A percentile compares a stretch with the other conserved stretches of the same genome.
These are phyloP conservation scores for Neosalanx taihuensis DNA, from an alignment of 2,797 vertebrate genomes.

Conservation along the genomic window DNA sequence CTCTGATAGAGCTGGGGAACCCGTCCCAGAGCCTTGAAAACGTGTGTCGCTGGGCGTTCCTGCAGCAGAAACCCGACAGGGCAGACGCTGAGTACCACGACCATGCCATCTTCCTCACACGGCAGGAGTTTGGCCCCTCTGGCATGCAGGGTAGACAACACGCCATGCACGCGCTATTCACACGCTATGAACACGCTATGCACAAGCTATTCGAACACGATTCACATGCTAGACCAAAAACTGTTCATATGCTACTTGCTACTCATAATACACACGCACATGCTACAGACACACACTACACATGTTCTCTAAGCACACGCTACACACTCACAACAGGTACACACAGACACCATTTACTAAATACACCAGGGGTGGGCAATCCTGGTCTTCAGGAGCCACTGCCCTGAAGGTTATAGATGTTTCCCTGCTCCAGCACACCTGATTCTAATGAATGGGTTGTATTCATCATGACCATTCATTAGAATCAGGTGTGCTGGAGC, in stretches of 20 bases:
- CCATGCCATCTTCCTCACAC: slow-evolving; percentile 92
- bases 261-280: background rate
- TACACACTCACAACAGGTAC: slow-evolving; percentile 6
- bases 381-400: no score
- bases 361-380: no score
- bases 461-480: no score
- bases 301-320: background rate
- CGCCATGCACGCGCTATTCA: background rate
- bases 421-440: no score
- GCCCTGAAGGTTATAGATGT: no score
- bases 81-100: slow-evolving; percentile 86
- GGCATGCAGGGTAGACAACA: slow-evolving; percentile 89
- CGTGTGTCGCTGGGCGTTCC: slow-evolving; percentile 93
- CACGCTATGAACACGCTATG: background rate
- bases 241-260: no score
- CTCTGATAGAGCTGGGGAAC: slow-evolving; percentile 91
- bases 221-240: slow-evolving; percentile 6
- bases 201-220: background rate
- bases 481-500: no score
- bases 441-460: no score
- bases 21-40: slow-evolving; percentile 94
- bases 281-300: background rate
- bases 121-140: slow-evolving; percentile 90
- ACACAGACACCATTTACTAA: background rate
- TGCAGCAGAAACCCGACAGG: slow-evolving; percentile 86